Evolutionary conservation across 2,797 vertebrate genomes (phyloP).

Genomic region (Falco naumanni): DNA sequence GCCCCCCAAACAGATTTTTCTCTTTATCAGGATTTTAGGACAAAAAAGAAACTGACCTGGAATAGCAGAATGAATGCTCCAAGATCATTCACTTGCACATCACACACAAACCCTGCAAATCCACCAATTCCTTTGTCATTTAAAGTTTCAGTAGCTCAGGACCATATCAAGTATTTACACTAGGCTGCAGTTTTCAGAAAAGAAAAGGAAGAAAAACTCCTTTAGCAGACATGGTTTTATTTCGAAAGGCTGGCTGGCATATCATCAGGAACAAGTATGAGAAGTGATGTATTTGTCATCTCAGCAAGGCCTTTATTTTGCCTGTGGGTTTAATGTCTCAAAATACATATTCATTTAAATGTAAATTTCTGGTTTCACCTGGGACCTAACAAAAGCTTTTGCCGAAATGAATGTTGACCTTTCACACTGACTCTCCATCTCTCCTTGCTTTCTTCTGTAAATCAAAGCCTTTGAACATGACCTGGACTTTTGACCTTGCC

Average conservation of each 20-base stretch:
- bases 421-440: neutral
- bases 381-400: neutral
- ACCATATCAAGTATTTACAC: neutral
- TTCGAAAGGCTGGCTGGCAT: neutral
- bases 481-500: neutral
- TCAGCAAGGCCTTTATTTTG: neutral
- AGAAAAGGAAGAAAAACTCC: neutral
- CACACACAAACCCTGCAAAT: neutral
- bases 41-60: neutral
- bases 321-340: slow-evolving; percentile 3
- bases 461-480: neutral
- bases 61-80: neutral
- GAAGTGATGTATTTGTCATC: neutral
- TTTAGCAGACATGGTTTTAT: neutral
- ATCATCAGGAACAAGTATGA: neutral
- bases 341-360: slow-evolving; percentile 63
- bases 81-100: fast-evolving
- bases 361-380: slow-evolving; percentile 40
- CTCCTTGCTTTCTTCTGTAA: neutral
- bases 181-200: neutral
- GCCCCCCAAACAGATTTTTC: neutral
- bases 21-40: neutral
- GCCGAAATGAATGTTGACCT: neutral
- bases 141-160: neutral
- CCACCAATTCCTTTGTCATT: neutral